These are phyloP conservation scores for Alces alces DNA, from an alignment of 2,113 vertebrate species.

Conservation along the genomic window DNA sequence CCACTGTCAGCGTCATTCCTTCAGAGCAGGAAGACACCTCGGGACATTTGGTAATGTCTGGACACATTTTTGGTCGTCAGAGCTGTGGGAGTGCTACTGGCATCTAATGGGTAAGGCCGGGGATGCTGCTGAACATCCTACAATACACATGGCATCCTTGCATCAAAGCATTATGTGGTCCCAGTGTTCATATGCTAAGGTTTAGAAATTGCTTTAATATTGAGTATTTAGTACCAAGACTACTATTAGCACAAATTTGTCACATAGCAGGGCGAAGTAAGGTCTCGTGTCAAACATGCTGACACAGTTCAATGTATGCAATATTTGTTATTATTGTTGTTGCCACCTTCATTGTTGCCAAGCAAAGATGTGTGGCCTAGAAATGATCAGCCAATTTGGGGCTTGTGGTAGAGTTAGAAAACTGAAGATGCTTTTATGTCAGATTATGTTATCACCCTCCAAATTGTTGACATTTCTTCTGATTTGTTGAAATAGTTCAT, in stretches of 20 bases:
- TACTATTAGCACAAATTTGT: neutral
- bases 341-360: neutral
- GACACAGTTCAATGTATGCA: neutral
- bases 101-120: neutral
- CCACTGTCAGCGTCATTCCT: neutral
- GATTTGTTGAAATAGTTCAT: slow-evolving; percentile 13
- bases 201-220: neutral
- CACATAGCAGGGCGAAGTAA: neutral
- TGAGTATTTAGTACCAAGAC: neutral
- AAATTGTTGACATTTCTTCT: slow-evolving; percentile 30
- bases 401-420: neutral
- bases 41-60: neutral
- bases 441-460: neutral
- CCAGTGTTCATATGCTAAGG: neutral
- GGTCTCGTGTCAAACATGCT: neutral
- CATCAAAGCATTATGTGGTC: neutral
- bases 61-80: neutral
- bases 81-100: neutral
- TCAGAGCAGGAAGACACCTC: neutral
- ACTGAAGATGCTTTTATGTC: slow-evolving; percentile 13
- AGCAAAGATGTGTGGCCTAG: neutral
- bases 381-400: neutral
- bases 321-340: neutral
- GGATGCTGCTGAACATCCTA: neutral
- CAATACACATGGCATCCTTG: neutral